These are phyloP conservation scores for Dolichotis patagonum DNA, from an alignment of 2,113 vertebrate genomes.

Conservation along the genomic window DNA sequence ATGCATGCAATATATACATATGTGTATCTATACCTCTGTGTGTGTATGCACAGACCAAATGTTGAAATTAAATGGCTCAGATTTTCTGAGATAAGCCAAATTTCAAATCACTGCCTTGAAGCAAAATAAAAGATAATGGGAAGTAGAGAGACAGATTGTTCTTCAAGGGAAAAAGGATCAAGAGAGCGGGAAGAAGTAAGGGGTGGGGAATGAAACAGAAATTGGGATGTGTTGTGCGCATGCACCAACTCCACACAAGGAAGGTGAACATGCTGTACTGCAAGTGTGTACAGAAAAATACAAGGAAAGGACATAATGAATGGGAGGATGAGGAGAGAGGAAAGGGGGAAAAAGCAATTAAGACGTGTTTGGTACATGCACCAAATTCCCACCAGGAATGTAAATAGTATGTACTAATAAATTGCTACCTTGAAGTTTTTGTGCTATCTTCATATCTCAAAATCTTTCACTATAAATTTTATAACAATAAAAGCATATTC, in stretches of 20 bases:
- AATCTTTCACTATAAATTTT: slow-evolving; percentile 30
- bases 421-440: neutral
- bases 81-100: slow-evolving; percentile 42
- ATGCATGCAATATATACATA: neutral
- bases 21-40: no score
- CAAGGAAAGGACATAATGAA: neutral
- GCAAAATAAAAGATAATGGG: neutral
- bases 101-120: slow-evolving; percentile 47
- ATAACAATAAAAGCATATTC: slow-evolving; percentile 59
- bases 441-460: neutral
- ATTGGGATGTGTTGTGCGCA: neutral
- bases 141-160: neutral
- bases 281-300: neutral
- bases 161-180: neutral
- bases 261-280: neutral
- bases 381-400: neutral
- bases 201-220: neutral
- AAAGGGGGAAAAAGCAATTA: neutral
- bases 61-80: slow-evolving; percentile 23
- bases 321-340: neutral
- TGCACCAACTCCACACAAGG: neutral
- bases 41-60: neutral
- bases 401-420: neutral
- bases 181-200: neutral
- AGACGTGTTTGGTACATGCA: neutral